Conservation (phyloP, 2,888 invertebrate genomes). For the Anticlea derivata region DNA sequence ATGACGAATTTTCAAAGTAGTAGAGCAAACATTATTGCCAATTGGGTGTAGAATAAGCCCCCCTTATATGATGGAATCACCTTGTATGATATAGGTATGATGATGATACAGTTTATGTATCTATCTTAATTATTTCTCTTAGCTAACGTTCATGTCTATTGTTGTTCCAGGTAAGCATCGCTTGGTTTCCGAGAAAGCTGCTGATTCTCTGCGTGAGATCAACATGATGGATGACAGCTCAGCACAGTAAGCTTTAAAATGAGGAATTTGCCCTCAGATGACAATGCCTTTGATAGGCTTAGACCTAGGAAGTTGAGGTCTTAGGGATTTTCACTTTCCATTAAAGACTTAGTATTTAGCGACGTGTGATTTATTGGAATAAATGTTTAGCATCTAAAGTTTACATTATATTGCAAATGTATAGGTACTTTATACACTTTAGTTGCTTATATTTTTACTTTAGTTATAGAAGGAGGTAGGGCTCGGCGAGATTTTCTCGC, state of each 20-base stretch:
- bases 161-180: conserved; percentile 64
- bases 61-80: no score
- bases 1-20: no score
- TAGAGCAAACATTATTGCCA: no score
- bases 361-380: not conserved
- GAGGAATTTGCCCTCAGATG: conserved; percentile 10
- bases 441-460: no score
- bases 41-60: no score
- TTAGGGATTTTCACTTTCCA: conserved; percentile 5
- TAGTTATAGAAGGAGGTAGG: no score
- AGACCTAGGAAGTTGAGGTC: conserved; percentile 3
- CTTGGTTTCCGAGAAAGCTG: conserved; percentile 45
- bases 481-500: no score
- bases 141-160: conserved; percentile 35
- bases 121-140: conserved; percentile 2
- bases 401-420: no score
- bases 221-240: conserved; percentile 41
- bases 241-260: conserved; percentile 11
- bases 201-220: conserved; percentile 38
- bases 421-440: no score
- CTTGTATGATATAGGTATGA: no score
- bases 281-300: conserved; percentile 17
- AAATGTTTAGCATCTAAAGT: no score
- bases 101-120: no score
- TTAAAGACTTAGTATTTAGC: not conserved